Evolutionary conservation across 2,113 vertebrate species (phyloP), one percentile per base, ranked within the genome.

Genomic region (Thunnus maccoyii): DNA sequence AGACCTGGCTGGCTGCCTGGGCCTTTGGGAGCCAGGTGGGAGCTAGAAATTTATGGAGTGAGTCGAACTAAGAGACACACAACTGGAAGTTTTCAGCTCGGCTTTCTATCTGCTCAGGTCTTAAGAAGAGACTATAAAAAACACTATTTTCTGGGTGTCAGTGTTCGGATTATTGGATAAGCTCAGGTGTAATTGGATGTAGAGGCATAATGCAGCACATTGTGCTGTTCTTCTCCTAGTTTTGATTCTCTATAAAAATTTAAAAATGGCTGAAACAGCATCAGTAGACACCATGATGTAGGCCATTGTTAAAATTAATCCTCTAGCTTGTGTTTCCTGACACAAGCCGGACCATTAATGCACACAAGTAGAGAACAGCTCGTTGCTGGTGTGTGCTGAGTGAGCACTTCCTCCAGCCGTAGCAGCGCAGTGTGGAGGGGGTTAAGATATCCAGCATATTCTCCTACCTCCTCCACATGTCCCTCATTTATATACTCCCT

Each of bases 331-430:
- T 55, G 51, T 84, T 74, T 80, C 13, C 11, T 72, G 76, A 80
- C 76, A 27, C 51, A 17, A 69, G 75, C 54, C 1, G 32, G 69
- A 46, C 22, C 65, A 22, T 68, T 81, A 80, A 73, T 32, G 70
- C 36, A 41, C 36, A 9, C 7, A 41, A 78, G 75, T 9, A 25
- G 27, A 56, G 65, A 58, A 27, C 55, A 64, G 55, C 32, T n/a
- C 41, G 8, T 62, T 16, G 41, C 58, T 36, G 2, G 60, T 3
- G 10, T 25, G 46, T 90, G 92, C 91, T 67, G 88, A 91, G 73
- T 76, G 56, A 84, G 89, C 89, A 74, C 75, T 77, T 67, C 0
- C 52, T 70, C 66, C 65, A 76, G 70, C 80, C 80, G 66, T 27
- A 70, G 75, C 74, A 84, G 68, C n/a, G 48, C 25, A 13, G 58